These are phyloP conservation scores for Emydocephalus ijimae DNA, from an alignment of 2,113 vertebrate species.

Conservation along the genomic window DNA sequence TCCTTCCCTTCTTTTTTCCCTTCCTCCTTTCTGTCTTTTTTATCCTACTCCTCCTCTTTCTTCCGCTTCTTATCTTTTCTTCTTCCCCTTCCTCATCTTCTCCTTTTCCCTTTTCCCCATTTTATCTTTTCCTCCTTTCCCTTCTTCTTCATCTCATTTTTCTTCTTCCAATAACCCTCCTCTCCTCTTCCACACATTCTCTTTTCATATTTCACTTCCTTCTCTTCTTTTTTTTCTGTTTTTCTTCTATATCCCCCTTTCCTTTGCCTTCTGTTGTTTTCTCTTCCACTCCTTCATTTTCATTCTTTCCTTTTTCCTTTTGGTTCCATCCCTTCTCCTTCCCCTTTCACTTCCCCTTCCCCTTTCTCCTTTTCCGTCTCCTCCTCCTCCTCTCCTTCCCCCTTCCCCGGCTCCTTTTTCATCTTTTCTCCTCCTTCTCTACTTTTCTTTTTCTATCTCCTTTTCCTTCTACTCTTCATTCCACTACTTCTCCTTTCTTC, in stretches of 20 bases:
- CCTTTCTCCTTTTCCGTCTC: not conserved
- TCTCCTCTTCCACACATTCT: not conserved
- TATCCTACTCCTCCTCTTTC: not conserved
- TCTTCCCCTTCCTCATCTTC: not conserved
- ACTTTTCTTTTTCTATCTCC: not conserved
- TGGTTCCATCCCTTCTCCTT: too few species aligned
- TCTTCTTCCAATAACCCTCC: not conserved
- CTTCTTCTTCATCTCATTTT: not conserved
- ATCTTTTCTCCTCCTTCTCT: not conserved
- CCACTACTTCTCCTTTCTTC: not conserved
- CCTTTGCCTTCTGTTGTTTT: not conserved
- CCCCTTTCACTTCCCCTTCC: too few species aligned
- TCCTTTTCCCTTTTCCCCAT: not conserved
- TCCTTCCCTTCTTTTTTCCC: too few species aligned
- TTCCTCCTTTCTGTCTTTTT: not conserved
- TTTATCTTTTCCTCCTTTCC: not conserved
- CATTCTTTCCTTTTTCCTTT: not conserved
- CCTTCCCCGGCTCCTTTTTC: not conserved
- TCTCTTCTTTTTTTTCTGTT: not conserved
- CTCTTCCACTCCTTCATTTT: not conserved
- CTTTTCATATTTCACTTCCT: not conserved
- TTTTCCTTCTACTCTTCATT: not conserved
- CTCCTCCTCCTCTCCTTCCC: not conserved
- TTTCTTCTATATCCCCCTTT: not conserved
- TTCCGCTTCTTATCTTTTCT: not conserved